These are phyloP conservation scores for Erpetoichthys calabaricus DNA, from an alignment of 2,797 vertebrate species.

Conservation along the genomic window DNA sequence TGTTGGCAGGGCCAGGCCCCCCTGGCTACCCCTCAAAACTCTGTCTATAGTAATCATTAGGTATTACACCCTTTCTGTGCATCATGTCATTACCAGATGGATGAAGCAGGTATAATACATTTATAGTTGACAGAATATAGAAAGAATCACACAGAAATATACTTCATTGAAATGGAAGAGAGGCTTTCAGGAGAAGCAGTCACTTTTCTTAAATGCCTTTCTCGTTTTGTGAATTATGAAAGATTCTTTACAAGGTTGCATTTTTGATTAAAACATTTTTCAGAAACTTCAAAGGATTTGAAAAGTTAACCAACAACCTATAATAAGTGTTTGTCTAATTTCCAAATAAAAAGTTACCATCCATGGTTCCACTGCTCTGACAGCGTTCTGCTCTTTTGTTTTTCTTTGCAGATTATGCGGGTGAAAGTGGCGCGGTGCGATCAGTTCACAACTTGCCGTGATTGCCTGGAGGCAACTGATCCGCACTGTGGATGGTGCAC, in stretches of 20 bases:
- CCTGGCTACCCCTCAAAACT: too few species aligned
- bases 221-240: too few species aligned
- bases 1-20: too few species aligned
- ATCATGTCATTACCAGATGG: too few species aligned
- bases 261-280: background rate
- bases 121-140: too few species aligned
- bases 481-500: slow-evolving; percentile 93
- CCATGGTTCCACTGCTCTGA: background rate
- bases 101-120: too few species aligned
- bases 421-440: slow-evolving; percentile 77
- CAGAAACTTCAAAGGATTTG: background rate
- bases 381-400: background rate
- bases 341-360: background rate
- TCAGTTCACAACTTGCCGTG: slow-evolving; percentile 59
- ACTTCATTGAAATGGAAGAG: too few species aligned
- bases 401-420: slow-evolving; percentile 58
- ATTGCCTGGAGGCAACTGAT: slow-evolving; percentile 69
- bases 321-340: background rate
- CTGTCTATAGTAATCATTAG: too few species aligned
- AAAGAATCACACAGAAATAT: too few species aligned
- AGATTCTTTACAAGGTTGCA: background rate
- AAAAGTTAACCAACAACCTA: slow-evolving; percentile 9
- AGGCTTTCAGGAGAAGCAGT: too few species aligned
- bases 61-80: too few species aligned
- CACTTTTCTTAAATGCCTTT: too few species aligned